Conservation (phyloP, 2,797 vertebrate species). For the Sciurus vulgaris region DNA sequence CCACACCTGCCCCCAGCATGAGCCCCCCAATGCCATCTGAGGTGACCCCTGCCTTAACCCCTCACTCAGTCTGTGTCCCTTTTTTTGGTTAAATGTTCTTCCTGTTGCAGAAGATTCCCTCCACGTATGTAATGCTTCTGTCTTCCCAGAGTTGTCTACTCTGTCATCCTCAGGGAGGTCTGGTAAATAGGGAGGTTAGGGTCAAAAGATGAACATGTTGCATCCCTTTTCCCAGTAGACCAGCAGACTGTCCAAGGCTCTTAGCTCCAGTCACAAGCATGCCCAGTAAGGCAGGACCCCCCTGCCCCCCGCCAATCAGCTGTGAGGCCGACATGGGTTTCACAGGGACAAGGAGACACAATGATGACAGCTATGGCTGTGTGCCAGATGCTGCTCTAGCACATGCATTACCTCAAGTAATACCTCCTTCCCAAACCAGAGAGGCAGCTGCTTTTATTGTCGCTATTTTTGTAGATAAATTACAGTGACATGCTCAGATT, state of each 20-base stretch:
- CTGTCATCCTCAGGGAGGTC: not conserved
- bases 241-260: not conserved
- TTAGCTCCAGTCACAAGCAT: not conserved
- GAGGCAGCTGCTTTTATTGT: not conserved
- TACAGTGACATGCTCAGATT: not conserved
- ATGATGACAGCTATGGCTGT: not conserved
- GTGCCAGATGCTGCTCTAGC: not conserved
- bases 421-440: not conserved
- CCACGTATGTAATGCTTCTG: not conserved
- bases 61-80: not conserved
- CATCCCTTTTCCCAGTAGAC: not conserved
- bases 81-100: not conserved
- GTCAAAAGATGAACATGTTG: not conserved
- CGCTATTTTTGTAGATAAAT: not conserved
- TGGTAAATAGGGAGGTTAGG: not conserved
- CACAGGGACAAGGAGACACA: not conserved
- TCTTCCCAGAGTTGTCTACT: not conserved
- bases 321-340: too few species aligned
- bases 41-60: not conserved
- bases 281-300: not conserved
- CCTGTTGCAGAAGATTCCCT: not conserved
- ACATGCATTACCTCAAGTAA: not conserved
- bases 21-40: too few species aligned
- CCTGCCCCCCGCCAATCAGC: too few species aligned
- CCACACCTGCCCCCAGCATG: not conserved